Percentiles rank a stretch among this genome's conserved stretches.
Conservation (phyloP, 2,797 vertebrate genomes). For the Cynopterus sphinx region DNA sequence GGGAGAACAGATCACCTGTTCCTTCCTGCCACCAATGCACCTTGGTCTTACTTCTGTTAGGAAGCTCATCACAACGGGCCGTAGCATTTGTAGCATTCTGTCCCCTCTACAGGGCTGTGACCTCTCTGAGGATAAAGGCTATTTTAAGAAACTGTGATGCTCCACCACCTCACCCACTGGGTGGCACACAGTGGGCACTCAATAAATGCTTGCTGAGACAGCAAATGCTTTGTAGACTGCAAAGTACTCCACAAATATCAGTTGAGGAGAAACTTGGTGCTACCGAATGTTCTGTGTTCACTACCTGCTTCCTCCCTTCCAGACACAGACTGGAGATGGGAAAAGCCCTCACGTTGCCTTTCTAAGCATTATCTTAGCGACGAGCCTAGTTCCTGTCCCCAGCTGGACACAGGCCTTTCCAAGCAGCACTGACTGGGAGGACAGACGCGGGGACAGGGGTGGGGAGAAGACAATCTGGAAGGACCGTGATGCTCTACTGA, state of each 20-base stretch:
- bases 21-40: not conserved
- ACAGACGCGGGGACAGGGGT: not conserved
- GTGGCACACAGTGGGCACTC: not conserved
- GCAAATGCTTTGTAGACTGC: not conserved
- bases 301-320: not conserved
- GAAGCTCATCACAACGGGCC: not conserved
- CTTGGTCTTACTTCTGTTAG: not conserved
- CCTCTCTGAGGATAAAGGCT: not conserved
- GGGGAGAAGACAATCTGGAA: not conserved
- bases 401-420: not conserved
- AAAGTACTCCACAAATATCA: not conserved
- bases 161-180: not conserved
- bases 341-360: not conserved
- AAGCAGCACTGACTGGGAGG: not conserved
- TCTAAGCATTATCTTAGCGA: not conserved
- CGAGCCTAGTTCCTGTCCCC: not conserved
- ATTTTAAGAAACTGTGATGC: not conserved
- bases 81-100: not conserved
- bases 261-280: not conserved
- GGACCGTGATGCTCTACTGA: not conserved
- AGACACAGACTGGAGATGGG: not conserved
- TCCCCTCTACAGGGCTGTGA: not conserved
- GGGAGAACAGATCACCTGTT: not conserved
- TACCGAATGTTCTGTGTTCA: not conserved
- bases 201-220: not conserved